phyloP scores from a whole-genome alignment of 1,140 invertebrate genomes.

The Limonius californicus region DNA sequence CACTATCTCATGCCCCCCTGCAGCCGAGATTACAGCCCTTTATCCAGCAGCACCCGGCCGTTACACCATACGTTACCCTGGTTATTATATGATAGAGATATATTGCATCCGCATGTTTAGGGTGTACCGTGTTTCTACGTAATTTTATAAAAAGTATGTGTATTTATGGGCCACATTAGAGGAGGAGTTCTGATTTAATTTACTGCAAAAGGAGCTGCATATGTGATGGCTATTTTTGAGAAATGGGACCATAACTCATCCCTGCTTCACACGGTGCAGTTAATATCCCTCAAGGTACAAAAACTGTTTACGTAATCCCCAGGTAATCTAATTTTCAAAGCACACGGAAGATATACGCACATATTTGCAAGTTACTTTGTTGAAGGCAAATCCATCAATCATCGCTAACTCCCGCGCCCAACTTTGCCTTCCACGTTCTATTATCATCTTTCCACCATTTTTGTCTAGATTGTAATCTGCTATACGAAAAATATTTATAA shows the following conservation, averaged over 20 bases:
- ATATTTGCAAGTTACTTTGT: not conserved
- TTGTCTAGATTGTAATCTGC: not conserved
- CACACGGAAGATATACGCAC: not conserved
- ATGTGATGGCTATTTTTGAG: not conserved
- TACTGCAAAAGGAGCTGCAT: not conserved
- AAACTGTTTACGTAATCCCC: too few relatives aligned
- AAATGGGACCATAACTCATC: too few relatives aligned
- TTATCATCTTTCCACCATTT: not conserved
- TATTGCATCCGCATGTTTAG: constrained; percentile 32
- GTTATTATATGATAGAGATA: constrained; percentile 39
- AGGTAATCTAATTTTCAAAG: not conserved
- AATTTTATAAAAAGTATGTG: constrained; percentile 2
- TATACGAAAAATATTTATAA: not conserved
- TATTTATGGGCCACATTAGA: not conserved
- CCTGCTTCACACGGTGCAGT: too few relatives aligned
- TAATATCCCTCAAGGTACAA: too few relatives aligned
- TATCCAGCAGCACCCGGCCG: constrained; percentile 29
- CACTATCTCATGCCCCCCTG: constrained; percentile 21
- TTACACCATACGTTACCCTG: constrained; percentile 34
- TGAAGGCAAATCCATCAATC: not conserved
- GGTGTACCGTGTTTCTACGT: constrained; percentile 12
- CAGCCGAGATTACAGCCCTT: constrained; percentile 30
- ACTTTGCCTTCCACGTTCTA: not conserved
- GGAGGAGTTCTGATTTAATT: not conserved
- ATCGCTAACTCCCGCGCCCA: not conserved